Conservation (phyloP, 2,797 vertebrate genomes). For the Anguilla obscura region DNA sequence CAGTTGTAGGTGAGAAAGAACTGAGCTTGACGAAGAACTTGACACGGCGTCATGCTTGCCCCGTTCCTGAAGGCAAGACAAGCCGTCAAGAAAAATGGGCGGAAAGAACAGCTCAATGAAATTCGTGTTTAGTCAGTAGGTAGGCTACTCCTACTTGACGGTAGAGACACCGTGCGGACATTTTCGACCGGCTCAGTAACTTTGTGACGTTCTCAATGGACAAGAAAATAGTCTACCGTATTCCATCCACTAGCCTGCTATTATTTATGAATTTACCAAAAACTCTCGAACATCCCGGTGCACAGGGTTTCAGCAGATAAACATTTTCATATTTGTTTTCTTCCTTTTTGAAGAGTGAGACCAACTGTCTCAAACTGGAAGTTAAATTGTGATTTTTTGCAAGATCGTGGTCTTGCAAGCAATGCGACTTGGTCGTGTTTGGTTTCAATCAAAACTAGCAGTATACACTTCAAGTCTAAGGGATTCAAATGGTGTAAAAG, state of each 20-base stretch:
- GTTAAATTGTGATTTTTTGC: background rate
- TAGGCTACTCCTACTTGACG: background rate
- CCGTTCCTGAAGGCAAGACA: conserved; percentile 4
- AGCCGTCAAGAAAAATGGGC: conserved; percentile 18
- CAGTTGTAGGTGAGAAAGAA: background rate
- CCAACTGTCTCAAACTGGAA: background rate
- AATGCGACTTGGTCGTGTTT: background rate
- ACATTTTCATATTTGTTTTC: background rate
- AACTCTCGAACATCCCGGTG: background rate
- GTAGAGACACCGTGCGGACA: conserved; percentile 37
- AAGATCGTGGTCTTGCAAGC: background rate
- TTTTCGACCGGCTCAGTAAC: background rate
- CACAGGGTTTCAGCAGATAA: background rate
- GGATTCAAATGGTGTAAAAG: background rate
- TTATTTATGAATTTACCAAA: background rate
- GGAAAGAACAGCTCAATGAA: background rate
- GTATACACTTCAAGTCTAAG: background rate
- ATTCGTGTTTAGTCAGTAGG: conserved; percentile 3
- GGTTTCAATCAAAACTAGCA: background rate
- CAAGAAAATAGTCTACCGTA: background rate
- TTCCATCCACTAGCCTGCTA: background rate
- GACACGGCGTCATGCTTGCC: background rate
- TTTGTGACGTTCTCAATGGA: background rate
- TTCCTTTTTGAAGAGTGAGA: background rate
- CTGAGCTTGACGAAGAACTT: conserved; percentile 5